Percentiles rank a stretch among this genome's conserved stretches.
These are phyloP conservation scores for Drosophila bifasciata DNA, from an alignment of 1,140 invertebrate species.

Conservation along the genomic window DNA sequence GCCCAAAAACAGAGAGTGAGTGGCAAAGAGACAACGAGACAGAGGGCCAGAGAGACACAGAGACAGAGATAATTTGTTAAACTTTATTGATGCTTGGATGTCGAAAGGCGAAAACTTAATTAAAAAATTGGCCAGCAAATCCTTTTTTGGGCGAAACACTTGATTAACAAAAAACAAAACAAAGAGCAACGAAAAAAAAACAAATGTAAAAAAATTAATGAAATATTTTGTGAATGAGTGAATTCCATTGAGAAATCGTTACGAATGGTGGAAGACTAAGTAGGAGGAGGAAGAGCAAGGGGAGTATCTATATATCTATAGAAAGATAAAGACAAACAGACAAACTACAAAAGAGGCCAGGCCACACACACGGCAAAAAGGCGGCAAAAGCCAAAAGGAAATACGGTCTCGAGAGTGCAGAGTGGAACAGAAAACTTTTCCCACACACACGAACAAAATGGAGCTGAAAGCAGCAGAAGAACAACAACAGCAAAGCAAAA, in stretches of 20 bases:
- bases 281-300: background rate
- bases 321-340: constrained; percentile 74
- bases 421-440: constrained; percentile 40
- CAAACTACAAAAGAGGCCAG: constrained; percentile 77
- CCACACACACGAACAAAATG: constrained; percentile 51
- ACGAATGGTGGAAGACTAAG: constrained; percentile 14
- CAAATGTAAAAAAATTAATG: constrained; percentile 59
- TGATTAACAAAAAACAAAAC: constrained; percentile 70
- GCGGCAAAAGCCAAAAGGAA: constrained; percentile 48
- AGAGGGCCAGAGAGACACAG: constrained; percentile 7
- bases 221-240: constrained; percentile 72
- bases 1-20: constrained; percentile 22
- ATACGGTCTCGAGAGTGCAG: constrained; percentile 9
- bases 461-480: constrained; percentile 30
- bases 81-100: constrained; percentile 74
- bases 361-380: constrained; percentile 63
- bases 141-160: constrained; percentile 63
- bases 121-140: constrained; percentile 55
- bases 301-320: background rate
- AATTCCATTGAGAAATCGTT: constrained; percentile 70
- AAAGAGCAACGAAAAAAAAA: constrained; percentile 24
- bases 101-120: constrained; percentile 78
- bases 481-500: background rate
- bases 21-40: background rate
- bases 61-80: constrained; percentile 57